phyloP scores from a whole-genome alignment of 2,113 vertebrate genomes.

The Panurus biarmicus region DNA sequence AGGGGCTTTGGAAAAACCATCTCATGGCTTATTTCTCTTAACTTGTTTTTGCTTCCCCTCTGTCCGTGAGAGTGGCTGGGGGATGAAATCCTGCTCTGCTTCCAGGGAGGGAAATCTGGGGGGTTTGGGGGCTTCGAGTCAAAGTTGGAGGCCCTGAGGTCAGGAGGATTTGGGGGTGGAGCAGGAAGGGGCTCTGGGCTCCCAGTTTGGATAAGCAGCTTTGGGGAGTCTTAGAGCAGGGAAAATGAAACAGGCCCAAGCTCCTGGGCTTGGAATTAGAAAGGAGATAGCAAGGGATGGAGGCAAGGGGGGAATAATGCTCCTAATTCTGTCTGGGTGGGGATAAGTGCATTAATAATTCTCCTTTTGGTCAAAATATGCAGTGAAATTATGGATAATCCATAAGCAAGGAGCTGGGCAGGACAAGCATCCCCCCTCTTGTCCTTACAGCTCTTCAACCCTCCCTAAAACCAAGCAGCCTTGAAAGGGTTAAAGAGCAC shows the following conservation, averaged over 20 bases:
- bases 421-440: rapidly evolving
- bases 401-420: not conserved
- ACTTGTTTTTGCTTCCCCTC: conserved; percentile 21
- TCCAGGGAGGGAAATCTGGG: not conserved
- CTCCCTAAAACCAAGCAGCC: not conserved
- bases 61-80: rapidly evolving
- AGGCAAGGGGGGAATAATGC: not conserved
- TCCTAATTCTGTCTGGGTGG: not conserved
- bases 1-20: not conserved
- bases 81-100: conserved; percentile 28
- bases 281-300: not conserved
- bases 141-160: not conserved
- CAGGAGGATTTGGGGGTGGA: not conserved
- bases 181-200: not conserved
- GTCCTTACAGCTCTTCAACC: not conserved
- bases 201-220: not conserved
- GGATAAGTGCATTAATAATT: not conserved
- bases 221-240: not conserved
- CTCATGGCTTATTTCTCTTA: conserved; percentile 24
- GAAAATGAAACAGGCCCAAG: not conserved
- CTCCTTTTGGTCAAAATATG: not conserved
- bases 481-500: not conserved
- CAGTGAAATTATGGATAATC: not conserved
- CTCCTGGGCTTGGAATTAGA: not conserved
- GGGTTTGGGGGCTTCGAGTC: not conserved